Base-by-base conservation (phyloP, 2,797 vertebrate species). In the Xenentodon cancila region DNA sequence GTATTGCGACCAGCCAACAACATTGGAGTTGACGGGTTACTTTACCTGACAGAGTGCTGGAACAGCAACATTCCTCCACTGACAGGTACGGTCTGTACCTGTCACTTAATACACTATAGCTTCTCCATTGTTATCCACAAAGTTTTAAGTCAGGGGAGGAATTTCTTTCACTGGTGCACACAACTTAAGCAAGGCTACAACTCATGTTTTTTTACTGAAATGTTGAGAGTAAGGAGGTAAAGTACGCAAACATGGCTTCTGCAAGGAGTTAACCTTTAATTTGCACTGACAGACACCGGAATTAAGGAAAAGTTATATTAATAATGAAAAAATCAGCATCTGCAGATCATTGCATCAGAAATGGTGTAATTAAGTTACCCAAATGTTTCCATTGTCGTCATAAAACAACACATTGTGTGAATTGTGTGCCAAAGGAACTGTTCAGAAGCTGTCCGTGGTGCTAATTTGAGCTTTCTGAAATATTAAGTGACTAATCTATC, bases 41-140 rank as follows among this genome's bases (percentile, higher is more conserved):
- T 53, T 62, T 37, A 37, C 32, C 43, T 34, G 12, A n/a, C 20
- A 19, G 9, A 30, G 8, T 52, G 53, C 77, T 1, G 46, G 73
- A 80, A 77, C 64, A 75, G 75, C 75, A 53, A 17, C 72, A 89
- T 90, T 90, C 87, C 79, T 77, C 27, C 45, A 30, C 53, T 52
- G 61, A 57, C 70, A 32, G 25, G 42, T 34, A 47, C 64, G 44
- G 19, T 11, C 25, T 25, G 25, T 25, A 25, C 25, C 25, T 25
- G 25, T 5, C 25, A 25, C 3, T 5, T 5, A 3, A 13, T 32
- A 20, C 11, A 34, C n/a, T 22, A 40, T 40, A 13, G 57, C 61
- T 81, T 84, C 70, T 70, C 68, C 51, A 59, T 84, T 68, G 52
- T 75, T 78, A 15, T 58, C 22, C 32, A 18, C 42, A 34, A 19